Evolutionary conservation across 2,888 invertebrate species (phyloP).

Genomic region (Lithophane socia): DNA sequence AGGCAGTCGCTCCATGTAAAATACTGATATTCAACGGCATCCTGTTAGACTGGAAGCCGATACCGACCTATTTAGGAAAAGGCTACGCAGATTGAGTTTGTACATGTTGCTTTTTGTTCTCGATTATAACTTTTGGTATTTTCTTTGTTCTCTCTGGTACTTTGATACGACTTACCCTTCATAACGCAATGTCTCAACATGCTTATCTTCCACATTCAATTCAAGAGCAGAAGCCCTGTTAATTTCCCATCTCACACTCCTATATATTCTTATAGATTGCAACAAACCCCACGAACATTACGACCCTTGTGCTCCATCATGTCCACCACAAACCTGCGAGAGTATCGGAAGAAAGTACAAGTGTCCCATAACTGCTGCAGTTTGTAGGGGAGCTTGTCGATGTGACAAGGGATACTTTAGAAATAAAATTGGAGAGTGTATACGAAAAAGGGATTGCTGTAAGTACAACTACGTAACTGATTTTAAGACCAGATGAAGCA

Average conservation of each 20-base stretch:
- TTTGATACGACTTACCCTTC: neutral
- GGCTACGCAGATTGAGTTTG: no score
- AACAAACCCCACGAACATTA: slow-evolving; percentile 52
- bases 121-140: neutral
- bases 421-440: slow-evolving; percentile 52
- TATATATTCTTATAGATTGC: slow-evolving; percentile 32
- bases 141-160: no score
- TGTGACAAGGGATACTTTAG: slow-evolving; percentile 50
- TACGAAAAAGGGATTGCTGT: slow-evolving; percentile 48
- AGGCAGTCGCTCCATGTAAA: no score
- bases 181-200: neutral
- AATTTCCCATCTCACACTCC: no score
- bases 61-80: no score
- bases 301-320: slow-evolving; percentile 49
- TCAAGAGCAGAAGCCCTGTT: neutral
- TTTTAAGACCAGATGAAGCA: no score
- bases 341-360: slow-evolving; percentile 44
- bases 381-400: slow-evolving; percentile 51
- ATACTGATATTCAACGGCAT: no score
- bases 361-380: slow-evolving; percentile 35
- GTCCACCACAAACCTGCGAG: slow-evolving; percentile 61
- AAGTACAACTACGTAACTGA: neutral
- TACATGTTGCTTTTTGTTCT: neutral
- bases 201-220: no score
- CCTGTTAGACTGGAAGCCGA: no score